phyloP scores from a whole-genome alignment of 2,797 vertebrate genomes.

The Chrysocyon brachyurus region DNA sequence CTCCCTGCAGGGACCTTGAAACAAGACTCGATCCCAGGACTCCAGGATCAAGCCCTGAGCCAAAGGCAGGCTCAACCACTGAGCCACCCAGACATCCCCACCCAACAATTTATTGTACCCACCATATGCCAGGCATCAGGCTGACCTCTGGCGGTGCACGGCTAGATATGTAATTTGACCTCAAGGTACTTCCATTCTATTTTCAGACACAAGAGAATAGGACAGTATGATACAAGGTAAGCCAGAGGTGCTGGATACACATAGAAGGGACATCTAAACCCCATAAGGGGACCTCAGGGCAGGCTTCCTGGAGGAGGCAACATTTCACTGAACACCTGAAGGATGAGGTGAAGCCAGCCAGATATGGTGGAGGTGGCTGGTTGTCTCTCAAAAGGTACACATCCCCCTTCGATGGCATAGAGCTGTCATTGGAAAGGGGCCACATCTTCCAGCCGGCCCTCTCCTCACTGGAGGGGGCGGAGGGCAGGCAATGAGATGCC shows the following conservation, averaged over 20 bases:
- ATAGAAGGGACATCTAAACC: neutral
- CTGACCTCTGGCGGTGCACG: neutral
- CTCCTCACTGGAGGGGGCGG: neutral
- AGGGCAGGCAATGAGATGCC: rapidly evolving
- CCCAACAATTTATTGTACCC: neutral
- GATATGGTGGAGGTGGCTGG: neutral
- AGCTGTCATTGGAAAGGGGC: neutral
- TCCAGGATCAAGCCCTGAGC: too few species aligned
- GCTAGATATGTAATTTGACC: neutral
- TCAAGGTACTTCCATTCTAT: neutral
- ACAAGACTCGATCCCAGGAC: too few species aligned
- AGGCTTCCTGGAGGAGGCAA: neutral
- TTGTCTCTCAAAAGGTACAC: neutral
- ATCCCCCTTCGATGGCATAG: neutral
- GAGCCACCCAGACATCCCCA: too few species aligned
- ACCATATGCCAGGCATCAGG: neutral
- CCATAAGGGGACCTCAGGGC: neutral
- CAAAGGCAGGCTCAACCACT: too few species aligned
- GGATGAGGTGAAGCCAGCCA: neutral
- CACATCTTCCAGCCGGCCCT: rapidly evolving
- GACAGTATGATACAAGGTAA: neutral
- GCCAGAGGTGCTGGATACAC: neutral
- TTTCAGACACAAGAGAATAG: neutral
- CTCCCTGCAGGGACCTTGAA: too few species aligned
- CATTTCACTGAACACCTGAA: neutral